A percentile compares a stretch with the other conserved stretches of the same genome.
Conservation (phyloP, 2,113 vertebrate species). For the Sinocyclocheilus anshuiensis region DNA sequence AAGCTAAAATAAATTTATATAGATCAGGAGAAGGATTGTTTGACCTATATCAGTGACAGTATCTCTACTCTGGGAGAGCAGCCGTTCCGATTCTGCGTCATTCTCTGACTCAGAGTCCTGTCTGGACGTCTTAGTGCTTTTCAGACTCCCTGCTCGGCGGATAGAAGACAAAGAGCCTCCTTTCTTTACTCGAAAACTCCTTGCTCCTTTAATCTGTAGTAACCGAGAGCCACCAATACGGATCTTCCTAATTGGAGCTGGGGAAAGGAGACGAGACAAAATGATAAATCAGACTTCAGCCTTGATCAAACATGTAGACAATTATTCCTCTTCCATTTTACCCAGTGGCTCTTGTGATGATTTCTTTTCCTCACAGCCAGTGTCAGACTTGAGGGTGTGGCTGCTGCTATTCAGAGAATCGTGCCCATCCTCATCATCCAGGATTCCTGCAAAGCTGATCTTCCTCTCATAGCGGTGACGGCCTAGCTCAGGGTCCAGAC, state of each 20-base stretch:
- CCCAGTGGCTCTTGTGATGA: slow-evolving; percentile 76
- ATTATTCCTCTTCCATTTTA: slow-evolving; percentile 45
- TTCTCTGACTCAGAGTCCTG: slow-evolving; percentile 99
- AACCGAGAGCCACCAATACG: slow-evolving; percentile 95
- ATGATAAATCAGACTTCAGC: background rate
- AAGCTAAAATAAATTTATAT: background rate
- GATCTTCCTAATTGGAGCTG: slow-evolving; percentile 92
- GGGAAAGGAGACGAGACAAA: slow-evolving; percentile 28
- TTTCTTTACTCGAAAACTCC: slow-evolving; percentile 98
- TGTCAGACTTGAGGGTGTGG: slow-evolving; percentile 97
- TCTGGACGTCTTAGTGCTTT: slow-evolving; percentile 97
- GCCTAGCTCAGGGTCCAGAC: slow-evolving; percentile 92
- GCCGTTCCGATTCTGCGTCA: slow-evolving; percentile 81
- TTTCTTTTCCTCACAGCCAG: slow-evolving; percentile 92
- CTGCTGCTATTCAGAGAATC: slow-evolving; percentile 98
- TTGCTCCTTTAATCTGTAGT: slow-evolving; percentile 98
- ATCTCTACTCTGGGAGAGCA: slow-evolving; percentile 97
- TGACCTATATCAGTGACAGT: slow-evolving; percentile 97
- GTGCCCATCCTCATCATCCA: slow-evolving; percentile 95
- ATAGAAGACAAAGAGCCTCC: slow-evolving; percentile 97
- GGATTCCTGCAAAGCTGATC: slow-evolving; percentile 97
- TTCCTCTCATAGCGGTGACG: slow-evolving; percentile 97
- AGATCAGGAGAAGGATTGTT: background rate
- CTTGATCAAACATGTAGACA: background rate
- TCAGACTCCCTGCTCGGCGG: slow-evolving; percentile 94